Evolutionary conservation across 2,113 vertebrate genomes (phyloP).

Genomic region (Malurus melanocephalus): DNA sequence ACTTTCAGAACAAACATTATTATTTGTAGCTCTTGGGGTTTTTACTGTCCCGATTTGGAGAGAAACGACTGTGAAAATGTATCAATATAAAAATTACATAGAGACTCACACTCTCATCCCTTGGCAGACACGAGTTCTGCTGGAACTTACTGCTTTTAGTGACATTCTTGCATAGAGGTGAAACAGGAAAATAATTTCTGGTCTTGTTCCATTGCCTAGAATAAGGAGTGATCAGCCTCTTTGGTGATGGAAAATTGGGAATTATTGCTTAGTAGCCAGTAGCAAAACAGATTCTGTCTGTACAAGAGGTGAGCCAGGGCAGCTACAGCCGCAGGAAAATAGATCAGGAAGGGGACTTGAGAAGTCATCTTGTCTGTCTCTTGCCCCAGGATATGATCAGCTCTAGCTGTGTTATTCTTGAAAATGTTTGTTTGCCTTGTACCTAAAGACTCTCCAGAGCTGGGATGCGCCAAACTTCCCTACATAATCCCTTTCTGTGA

Average conservation of each 20-base stretch:
- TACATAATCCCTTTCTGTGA: not conserved
- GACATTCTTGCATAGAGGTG: not conserved
- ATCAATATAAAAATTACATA: not conserved
- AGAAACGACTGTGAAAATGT: not conserved
- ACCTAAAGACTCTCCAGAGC: not conserved
- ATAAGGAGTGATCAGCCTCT: not conserved
- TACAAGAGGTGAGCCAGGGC: not conserved
- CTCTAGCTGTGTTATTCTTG: not conserved
- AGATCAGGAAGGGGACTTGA: not conserved
- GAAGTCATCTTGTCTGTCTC: not conserved
- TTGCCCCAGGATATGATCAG: not conserved
- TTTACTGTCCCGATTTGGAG: not conserved
- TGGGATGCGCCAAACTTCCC: not conserved
- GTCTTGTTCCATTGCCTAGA: not conserved
- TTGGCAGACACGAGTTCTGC: not conserved
- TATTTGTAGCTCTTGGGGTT: not conserved
- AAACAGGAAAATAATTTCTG: not conserved
- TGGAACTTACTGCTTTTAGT: not conserved
- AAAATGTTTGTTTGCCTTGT: not conserved
- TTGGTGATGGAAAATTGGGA: not conserved
- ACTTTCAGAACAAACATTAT: slow-evolving; percentile 48
- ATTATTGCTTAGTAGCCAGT: not conserved
- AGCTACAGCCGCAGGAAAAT: not conserved
- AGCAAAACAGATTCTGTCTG: not conserved
- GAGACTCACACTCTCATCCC: not conserved